Base-by-base conservation (phyloP, 2,113 vertebrate genomes). In the Callocephalon fimbriatum region DNA sequence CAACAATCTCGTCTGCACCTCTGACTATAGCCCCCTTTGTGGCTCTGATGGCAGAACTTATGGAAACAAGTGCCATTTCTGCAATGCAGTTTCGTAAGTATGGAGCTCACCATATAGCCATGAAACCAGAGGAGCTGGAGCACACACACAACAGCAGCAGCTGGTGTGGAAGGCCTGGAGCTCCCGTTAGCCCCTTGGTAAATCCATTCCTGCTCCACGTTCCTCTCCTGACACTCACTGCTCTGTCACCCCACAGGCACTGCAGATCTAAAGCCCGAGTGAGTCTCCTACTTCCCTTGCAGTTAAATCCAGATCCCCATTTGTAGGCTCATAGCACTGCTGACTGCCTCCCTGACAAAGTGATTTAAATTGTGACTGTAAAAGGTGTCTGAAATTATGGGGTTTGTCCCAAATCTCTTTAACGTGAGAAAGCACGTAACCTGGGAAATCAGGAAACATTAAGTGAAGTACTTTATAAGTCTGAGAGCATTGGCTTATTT, bases 41-140 rank as follows among this genome's bases (percentile, higher is more conserved):
- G 98, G 94, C 40, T 97, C 97, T 10, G 93, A 98, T 21, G 97
- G 98, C 38, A 94, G 21, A 68, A 98, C 97, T 2, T 98, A 97
- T 1, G 44, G 37, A 10, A 98, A 98, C 84, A 12, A 3, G 20
- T 98, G 97, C 91, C 38, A 56, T 11, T 96, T 96, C 79, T 95
- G 97, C 92, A 68, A 3, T 0, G 90, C 90, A 2, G 8, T 89
- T 10, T 1, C 1, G 92, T 97, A 87, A 97, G 96, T 95, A 17
- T 50, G 29, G 63, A 8, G 42, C 54, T 77, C 79, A 8, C 32
- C 5, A 0, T 0, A 2, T 6, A 82, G 21, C 71, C 67, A 0
- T 1, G 54, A 50, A 59, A 23, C 9, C 42, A 50, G 82, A 63
- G 74, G 50, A 50, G 72, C 37, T 18, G 15, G 19, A 58, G 71